These are phyloP conservation scores for Cinara cedri DNA, from an alignment of 2,888 invertebrate species.

Conservation along the genomic window DNA sequence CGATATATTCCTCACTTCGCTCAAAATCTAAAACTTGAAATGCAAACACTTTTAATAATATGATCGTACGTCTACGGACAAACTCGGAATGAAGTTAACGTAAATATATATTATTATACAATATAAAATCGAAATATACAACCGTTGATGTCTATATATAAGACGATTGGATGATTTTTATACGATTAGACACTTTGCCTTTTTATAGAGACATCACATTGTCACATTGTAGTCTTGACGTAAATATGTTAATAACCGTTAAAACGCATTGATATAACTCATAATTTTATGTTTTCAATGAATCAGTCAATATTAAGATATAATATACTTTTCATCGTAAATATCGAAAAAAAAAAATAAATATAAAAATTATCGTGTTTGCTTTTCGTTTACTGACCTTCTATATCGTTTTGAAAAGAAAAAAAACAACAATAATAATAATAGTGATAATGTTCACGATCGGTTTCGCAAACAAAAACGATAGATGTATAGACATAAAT, in stretches of 20 bases:
- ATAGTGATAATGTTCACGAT: constrained; percentile 38
- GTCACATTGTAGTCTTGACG: neutral
- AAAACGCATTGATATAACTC: neutral
- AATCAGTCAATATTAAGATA: neutral
- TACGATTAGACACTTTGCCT: neutral
- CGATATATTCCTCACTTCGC: too few relatives aligned
- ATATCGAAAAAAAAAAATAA: neutral
- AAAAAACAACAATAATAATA: constrained; percentile 27
- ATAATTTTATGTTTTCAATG: neutral
- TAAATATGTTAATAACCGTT: neutral
- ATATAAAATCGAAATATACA: too few relatives aligned
- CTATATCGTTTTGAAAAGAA: neutral
- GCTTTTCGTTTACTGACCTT: constrained; percentile 22
- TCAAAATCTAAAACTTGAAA: too few relatives aligned
- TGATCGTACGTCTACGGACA: too few relatives aligned
- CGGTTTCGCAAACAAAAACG: constrained; percentile 47
- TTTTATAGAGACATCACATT: neutral
- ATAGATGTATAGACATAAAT: neutral
- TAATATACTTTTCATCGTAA: neutral
- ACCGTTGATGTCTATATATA: too few relatives aligned
- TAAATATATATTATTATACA: too few relatives aligned
- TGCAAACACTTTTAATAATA: too few relatives aligned
- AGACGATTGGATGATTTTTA: too few relatives aligned
- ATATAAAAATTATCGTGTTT: neutral
- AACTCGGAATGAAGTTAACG: too few relatives aligned